Evolutionary conservation across 1,140 invertebrate species (phyloP).

Genomic region (Cyclina sinensis): DNA sequence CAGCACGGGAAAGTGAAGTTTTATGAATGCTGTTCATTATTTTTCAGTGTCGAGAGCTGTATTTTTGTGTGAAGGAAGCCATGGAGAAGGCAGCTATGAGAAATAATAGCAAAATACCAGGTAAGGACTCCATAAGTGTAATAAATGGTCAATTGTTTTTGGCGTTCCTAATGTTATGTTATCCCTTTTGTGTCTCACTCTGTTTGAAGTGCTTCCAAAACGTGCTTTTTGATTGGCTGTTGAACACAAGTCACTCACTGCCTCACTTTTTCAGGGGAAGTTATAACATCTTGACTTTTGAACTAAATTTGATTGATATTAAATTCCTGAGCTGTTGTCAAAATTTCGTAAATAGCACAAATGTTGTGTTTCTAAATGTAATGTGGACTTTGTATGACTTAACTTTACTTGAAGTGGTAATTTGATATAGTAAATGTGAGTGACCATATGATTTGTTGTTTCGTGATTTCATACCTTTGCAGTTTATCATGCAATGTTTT

Average conservation of each 20-base stretch:
- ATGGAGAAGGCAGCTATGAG: conserved; percentile 98
- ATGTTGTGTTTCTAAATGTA: no score
- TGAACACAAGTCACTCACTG: conserved; percentile 4
- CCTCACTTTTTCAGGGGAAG: no score
- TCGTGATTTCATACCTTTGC: conserved; percentile 9
- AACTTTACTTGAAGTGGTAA: no score
- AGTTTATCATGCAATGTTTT: background rate
- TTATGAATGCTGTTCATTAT: no score
- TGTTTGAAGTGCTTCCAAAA: background rate
- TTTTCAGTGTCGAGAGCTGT: conserved; percentile 98
- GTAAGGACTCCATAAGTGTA: conserved; percentile 74
- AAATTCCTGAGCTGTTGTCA: no score
- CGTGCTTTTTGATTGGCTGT: conserved; percentile 2
- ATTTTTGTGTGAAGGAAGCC: conserved; percentile 99
- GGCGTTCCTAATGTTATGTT: background rate
- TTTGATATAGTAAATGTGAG: background rate
- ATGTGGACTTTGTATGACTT: no score
- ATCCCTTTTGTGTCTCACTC: conserved; percentile 6
- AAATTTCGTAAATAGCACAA: no score
- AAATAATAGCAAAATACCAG: conserved; percentile 91
- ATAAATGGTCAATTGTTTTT: background rate
- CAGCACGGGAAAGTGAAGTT: no score
- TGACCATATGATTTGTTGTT: background rate
- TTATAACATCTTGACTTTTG: no score
- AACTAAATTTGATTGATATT: no score